Evolutionary conservation across 2,888 invertebrate species (phyloP).

Genomic region (Ethmia dodecea): DNA sequence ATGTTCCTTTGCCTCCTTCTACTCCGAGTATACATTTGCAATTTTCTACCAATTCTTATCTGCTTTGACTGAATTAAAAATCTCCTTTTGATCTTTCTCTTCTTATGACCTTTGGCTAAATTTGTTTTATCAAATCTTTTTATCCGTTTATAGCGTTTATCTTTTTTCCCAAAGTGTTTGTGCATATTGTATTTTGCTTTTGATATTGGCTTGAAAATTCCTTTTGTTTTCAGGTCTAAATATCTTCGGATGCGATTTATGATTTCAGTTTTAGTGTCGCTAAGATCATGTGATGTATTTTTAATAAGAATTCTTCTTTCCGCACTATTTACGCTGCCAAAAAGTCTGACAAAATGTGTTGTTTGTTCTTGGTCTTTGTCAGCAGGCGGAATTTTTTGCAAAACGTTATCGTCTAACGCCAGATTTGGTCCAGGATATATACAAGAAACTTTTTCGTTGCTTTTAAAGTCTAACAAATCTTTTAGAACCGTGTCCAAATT

Average conservation of each 20-base stretch:
- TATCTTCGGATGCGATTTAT: slow-evolving; percentile 56
- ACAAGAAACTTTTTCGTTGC: slow-evolving; percentile 36
- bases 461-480: slow-evolving; percentile 80
- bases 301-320: too few species aligned
- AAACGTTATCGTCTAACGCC: slow-evolving; percentile 41
- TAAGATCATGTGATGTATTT: neutral
- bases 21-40: slow-evolving; percentile 24
- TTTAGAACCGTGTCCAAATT: slow-evolving; percentile 84
- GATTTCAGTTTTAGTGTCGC: slow-evolving; percentile 28
- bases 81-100: slow-evolving; percentile 17
- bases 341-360: too few species aligned
- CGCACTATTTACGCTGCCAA: too few species aligned
- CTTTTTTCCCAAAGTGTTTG: slow-evolving; percentile 21
- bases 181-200: slow-evolving; percentile 32
- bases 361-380: neutral
- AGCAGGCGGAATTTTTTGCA: slow-evolving; percentile 23
- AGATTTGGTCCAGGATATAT: slow-evolving; percentile 55
- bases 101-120: neutral
- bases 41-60: slow-evolving; percentile 29
- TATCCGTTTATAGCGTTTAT: slow-evolving; percentile 6
- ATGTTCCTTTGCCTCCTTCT: slow-evolving; percentile 16
- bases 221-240: slow-evolving; percentile 41
- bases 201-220: slow-evolving; percentile 28
- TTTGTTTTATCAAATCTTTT: neutral
- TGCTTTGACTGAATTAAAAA: slow-evolving; percentile 19